A percentile compares a stretch with the other conserved stretches of the same genome.
These are phyloP conservation scores for Promerops cafer DNA, from an alignment of 2,113 vertebrate genomes.

Conservation along the genomic window DNA sequence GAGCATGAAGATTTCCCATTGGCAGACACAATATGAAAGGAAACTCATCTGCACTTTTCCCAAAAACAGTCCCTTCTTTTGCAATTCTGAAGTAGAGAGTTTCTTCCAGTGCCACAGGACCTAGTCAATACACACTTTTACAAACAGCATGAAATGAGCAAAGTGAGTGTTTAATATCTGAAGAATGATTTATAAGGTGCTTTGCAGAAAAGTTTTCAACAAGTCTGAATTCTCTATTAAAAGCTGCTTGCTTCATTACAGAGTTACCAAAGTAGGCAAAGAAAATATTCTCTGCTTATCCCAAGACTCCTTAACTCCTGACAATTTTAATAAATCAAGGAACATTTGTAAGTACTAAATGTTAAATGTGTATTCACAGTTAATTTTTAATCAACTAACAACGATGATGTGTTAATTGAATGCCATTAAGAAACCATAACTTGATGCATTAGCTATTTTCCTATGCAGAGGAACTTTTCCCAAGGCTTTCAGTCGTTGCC, in stretches of 20 bases:
- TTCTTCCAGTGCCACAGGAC: background rate
- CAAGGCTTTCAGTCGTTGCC: constrained; percentile 63
- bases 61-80: background rate
- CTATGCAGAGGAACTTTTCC: constrained; percentile 67
- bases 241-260: constrained; percentile 51
- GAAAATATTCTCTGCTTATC: constrained; percentile 68
- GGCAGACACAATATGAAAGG: fast-evolving
- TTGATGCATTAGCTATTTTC: constrained; percentile 73
- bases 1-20: background rate
- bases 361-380: constrained; percentile 76
- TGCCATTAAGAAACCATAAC: constrained; percentile 75
- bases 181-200: constrained; percentile 69
- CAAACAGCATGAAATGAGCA: background rate
- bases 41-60: background rate
- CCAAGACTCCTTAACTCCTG: constrained; percentile 68
- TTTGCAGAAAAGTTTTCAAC: constrained; percentile 59
- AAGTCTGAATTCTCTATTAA: constrained; percentile 62
- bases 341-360: constrained; percentile 75
- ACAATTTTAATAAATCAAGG: constrained; percentile 77
- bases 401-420: constrained; percentile 76
- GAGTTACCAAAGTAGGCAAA: constrained; percentile 53
- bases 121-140: background rate
- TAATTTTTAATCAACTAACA: constrained; percentile 82
- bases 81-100: background rate
- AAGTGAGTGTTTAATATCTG: constrained; percentile 40